A percentile compares a stretch with the other conserved stretches of the same genome.
Conservation (phyloP, 2,888 invertebrate species). For the Druceiella hillmani region DNA sequence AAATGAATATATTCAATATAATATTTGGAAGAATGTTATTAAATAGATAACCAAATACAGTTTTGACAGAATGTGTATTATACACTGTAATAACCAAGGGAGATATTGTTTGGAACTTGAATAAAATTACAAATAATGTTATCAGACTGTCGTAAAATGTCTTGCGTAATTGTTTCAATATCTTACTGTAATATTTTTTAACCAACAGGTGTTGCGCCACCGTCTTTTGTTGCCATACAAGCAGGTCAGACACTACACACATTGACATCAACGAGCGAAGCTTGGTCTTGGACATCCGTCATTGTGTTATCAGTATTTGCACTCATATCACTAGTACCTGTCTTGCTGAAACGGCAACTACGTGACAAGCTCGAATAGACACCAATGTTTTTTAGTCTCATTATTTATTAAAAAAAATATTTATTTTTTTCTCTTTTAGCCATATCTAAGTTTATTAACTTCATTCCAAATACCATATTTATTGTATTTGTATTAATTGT, state of each 20-base stretch:
- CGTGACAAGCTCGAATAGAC: constrained; percentile 69
- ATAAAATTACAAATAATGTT: background rate
- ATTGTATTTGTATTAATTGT: too few species aligned
- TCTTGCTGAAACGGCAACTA: constrained; percentile 76
- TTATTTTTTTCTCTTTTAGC: too few species aligned
- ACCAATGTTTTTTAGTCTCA: constrained; percentile 28
- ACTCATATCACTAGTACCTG: constrained; percentile 78
- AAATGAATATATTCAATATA: too few species aligned
- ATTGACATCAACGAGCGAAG: constrained; percentile 81
- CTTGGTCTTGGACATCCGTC: constrained; percentile 86
- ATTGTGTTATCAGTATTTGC: constrained; percentile 74
- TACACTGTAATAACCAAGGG: too few species aligned
- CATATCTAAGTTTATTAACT: too few species aligned
- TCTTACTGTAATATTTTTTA: too few species aligned
- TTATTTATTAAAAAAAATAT: constrained; percentile 25
- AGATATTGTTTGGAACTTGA: background rate
- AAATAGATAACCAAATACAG: too few species aligned
- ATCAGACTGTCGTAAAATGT: background rate
- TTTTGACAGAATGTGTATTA: too few species aligned
- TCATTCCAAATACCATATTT: too few species aligned
- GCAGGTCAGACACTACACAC: constrained; percentile 95
- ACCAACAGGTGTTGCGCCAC: constrained; percentile 87
- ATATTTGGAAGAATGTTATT: too few species aligned
- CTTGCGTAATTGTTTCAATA: background rate
- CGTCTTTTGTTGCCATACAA: constrained; percentile 95